phyloP scores from a whole-genome alignment of 2,888 invertebrate species.

The Agonopterix arenella region DNA sequence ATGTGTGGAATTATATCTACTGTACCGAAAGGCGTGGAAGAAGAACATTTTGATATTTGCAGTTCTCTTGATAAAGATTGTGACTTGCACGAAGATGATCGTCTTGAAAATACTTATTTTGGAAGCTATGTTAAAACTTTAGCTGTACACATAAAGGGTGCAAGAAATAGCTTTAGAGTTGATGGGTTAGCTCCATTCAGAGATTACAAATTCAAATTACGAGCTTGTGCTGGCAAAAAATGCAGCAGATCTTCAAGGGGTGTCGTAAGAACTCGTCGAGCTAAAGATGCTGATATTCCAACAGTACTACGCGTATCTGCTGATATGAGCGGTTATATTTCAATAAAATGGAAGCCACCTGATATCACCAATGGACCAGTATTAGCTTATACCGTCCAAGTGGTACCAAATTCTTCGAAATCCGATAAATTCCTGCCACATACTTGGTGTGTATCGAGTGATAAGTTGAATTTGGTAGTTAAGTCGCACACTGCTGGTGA shows the following conservation, averaged over 20 bases:
- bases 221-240: slow-evolving; percentile 39
- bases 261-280: slow-evolving; percentile 45
- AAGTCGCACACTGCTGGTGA: slow-evolving; percentile 27
- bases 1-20: slow-evolving; percentile 51
- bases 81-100: slow-evolving; percentile 28
- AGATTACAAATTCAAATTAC: slow-evolving; percentile 55
- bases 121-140: slow-evolving; percentile 38
- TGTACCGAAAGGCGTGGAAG: slow-evolving; percentile 20
- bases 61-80: slow-evolving; percentile 26
- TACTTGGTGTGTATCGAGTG: slow-evolving; percentile 40
- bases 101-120: slow-evolving; percentile 30
- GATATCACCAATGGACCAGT: slow-evolving; percentile 51
- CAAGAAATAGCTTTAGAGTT: slow-evolving; percentile 36
- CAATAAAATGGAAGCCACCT: slow-evolving; percentile 51
- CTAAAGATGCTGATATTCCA: slow-evolving; percentile 42
- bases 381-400: slow-evolving; percentile 50
- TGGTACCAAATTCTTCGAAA: slow-evolving; percentile 35
- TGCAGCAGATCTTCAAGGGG: slow-evolving; percentile 53
- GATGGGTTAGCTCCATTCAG: slow-evolving; percentile 52
- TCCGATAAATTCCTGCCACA: slow-evolving; percentile 32
- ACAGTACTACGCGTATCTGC: slow-evolving; percentile 23
- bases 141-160: slow-evolving; percentile 34
- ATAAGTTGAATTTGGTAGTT: slow-evolving; percentile 20
- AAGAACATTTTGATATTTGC: slow-evolving; percentile 8
- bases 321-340: slow-evolving; percentile 30